phyloP scores from a whole-genome alignment of 2,113 vertebrate genomes.

The Myxocyprinus asiaticus region DNA sequence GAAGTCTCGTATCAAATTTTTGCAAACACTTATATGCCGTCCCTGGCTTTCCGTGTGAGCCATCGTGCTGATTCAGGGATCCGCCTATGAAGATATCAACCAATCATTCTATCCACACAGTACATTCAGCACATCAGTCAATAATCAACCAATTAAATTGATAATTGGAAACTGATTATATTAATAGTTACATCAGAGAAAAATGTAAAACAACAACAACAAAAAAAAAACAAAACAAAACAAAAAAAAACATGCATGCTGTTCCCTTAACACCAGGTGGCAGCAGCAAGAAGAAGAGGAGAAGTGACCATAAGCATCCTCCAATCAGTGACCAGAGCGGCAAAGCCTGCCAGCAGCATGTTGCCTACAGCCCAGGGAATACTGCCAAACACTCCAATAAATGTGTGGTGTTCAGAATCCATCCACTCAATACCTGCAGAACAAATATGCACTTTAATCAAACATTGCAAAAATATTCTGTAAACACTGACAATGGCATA shows the following conservation, averaged over 20 bases:
- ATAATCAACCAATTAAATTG: no score
- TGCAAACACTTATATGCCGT: conserved; percentile 79
- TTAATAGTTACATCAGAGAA: no score
- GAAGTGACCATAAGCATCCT: conserved; percentile 68
- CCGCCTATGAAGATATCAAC: conserved; percentile 76
- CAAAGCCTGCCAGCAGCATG: conserved; percentile 62
- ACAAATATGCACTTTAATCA: background rate
- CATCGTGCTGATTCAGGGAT: conserved; percentile 90
- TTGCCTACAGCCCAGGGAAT: conserved; percentile 72
- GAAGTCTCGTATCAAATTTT: conserved; percentile 59
- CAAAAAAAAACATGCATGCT: background rate
- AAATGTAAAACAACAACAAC: no score
- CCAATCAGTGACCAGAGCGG: conserved; percentile 71
- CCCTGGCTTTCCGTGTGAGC: conserved; percentile 78
- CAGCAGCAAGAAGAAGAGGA: conserved; percentile 64
- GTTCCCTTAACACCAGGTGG: conserved; percentile 70
- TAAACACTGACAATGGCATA: no score
- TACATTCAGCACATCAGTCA: background rate
- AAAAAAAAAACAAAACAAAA: background rate
- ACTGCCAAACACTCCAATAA: conserved; percentile 68
- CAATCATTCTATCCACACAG: background rate
- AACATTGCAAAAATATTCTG: background rate
- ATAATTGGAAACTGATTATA: no score
- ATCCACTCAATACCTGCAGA: conserved; percentile 75
- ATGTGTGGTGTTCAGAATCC: conserved; percentile 68